These are phyloP conservation scores for Amphiprion ocellaris DNA, from an alignment of 2,113 vertebrate species.

Conservation along the genomic window DNA sequence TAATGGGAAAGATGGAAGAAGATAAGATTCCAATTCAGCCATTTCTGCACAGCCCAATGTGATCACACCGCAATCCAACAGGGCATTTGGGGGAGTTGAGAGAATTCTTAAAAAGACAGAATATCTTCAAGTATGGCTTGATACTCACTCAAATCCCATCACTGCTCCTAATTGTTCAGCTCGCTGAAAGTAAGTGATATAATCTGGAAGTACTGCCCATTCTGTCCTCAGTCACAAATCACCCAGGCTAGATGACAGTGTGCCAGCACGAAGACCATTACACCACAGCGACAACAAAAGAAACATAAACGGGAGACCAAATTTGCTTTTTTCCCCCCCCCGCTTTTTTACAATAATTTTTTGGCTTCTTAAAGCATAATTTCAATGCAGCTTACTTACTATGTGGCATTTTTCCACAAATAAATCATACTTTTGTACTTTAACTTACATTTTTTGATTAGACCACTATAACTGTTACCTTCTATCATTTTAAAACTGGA, in stretches of 20 bases:
- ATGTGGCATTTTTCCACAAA: too few species aligned
- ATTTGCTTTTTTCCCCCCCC: not conserved
- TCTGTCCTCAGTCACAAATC: constrained; percentile 45
- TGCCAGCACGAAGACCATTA: constrained; percentile 27
- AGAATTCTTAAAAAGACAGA: constrained; percentile 81
- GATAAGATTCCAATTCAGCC: constrained; percentile 85
- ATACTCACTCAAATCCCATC: constrained; percentile 78
- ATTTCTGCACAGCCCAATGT: constrained; percentile 81
- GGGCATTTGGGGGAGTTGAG: constrained; percentile 76
- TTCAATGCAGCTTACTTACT: too few species aligned
- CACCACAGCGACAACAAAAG: constrained; percentile 12
- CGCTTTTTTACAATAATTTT: not conserved
- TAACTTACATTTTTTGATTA: too few species aligned
- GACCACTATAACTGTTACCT: too few species aligned
- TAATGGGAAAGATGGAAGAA: constrained; percentile 85
- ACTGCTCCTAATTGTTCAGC: constrained; percentile 74
- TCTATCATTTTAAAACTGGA: too few species aligned
- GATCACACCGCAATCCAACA: constrained; percentile 80
- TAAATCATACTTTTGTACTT: too few species aligned
- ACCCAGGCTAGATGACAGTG: constrained; percentile 22
- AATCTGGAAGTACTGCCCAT: constrained; percentile 59
- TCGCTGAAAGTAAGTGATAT: constrained; percentile 70
- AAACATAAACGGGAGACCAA: not conserved
- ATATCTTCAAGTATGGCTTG: constrained; percentile 76
- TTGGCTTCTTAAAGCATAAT: not conserved